phyloP scores from a whole-genome alignment of 2,797 vertebrate genomes.

The Pseudocheirus occidentalis region DNA sequence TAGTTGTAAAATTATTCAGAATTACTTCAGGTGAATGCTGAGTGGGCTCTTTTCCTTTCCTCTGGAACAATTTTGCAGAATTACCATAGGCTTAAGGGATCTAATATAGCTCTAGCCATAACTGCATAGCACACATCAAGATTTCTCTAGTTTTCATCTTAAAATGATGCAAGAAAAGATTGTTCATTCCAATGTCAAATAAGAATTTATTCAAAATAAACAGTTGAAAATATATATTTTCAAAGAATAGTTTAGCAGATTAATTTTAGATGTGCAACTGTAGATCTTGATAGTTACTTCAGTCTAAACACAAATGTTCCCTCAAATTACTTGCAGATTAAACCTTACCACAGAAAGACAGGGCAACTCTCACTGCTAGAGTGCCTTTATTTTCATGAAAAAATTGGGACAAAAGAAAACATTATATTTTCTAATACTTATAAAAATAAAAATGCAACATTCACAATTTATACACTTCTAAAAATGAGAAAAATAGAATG shows the following conservation, averaged over 20 bases:
- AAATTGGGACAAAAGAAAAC: neutral
- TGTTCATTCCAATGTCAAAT: conserved; percentile 25
- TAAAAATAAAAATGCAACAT: neutral
- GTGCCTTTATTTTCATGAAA: neutral
- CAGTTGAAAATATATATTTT: neutral
- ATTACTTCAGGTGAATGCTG: conserved; percentile 96
- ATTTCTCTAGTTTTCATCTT: neutral
- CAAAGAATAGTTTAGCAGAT: neutral
- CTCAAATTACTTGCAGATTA: neutral
- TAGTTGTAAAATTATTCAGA: conserved; percentile 96
- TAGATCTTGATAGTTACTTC: neutral
- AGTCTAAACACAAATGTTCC: neutral
- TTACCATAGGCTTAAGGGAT: conserved; percentile 15
- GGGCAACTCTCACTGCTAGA: neutral
- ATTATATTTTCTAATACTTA: neutral
- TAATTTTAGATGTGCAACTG: neutral
- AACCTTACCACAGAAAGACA: neutral
- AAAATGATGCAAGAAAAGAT: neutral
- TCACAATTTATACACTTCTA: neutral
- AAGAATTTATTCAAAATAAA: conserved; percentile 16
- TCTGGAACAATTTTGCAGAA: conserved; percentile 82
- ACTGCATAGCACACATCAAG: neutral
- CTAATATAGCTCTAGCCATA: neutral
- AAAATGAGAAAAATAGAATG: neutral
- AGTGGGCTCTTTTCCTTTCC: conserved; percentile 93